Base-by-base conservation (phyloP, 2,888 invertebrate species). In the Plagiodera versicolora region DNA sequence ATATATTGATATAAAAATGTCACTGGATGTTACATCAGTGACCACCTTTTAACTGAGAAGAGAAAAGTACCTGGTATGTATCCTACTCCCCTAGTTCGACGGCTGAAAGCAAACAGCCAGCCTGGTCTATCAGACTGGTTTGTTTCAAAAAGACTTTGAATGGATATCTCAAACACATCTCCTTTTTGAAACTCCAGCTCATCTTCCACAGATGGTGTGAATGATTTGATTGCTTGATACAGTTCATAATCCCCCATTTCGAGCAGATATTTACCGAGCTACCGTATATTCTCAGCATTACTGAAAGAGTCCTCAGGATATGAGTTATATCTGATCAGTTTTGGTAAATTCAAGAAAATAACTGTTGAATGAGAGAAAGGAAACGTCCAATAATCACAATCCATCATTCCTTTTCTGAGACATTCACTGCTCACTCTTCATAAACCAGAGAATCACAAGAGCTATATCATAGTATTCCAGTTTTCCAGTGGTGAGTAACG, bases 141-240 rank as follows among this genome's bases (percentile, higher is more conserved):
- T 45, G 67, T 69, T 47, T 70, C 65, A 66, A 77, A 76, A 20
- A 76, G 75, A 45, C 76, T 74, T 56, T 76, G 75, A 19, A 77
- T 74, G 35, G 74, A 74, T 60, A 81, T 78, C 72, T 81, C 77
- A 62, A 82, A 75, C 30, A 81, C 75, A 73, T 82, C 81, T 63
- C 81, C 80, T 66, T 76, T 78, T 70, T 79, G 77, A 65, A 81
- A 77, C 48, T 74, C 73, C 61, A 73, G 68, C 56, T 72, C 70
- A 66, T 79, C 78, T 64, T 74, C 72, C 56, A 72, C 69, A 63
- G 73, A 66, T 61, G 78, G 77, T 63, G 71, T 73, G 66, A 74
- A 80, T 53, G 77, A 75, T 67, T 79, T 77, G 60, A 79, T 70
- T 66, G 79, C 81, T 71, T 79, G 77, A 69, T 80, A 81, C 64